Evolutionary conservation across 2,113 vertebrate species (phyloP), one percentile per base, ranked within the genome.

Genomic region (Pogona vitticeps): DNA sequence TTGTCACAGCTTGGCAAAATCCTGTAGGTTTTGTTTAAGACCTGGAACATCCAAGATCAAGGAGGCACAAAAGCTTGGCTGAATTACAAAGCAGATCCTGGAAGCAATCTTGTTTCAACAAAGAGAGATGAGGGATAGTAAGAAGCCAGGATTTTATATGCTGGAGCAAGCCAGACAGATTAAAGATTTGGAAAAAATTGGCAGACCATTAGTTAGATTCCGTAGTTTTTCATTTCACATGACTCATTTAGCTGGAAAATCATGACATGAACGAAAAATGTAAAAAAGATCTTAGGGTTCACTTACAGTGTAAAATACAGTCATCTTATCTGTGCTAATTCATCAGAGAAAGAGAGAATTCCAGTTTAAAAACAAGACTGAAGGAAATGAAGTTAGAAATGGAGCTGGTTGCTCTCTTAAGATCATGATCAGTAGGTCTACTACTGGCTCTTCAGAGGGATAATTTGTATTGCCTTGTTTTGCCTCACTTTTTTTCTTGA

Each of bases 61-160:
- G 77, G 63, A 56, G 75, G 77, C 58, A 18, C 65, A 79, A 83
- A 83, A 15, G 14, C 33, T 23, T 78, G 36, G 70, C 85, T 26
- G 59, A 73, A 61, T 73, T 61, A 18, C 85, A 80, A 73, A 86
- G 68, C 10, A 63, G 68, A 61, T 72, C 67, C 56, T 80, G 56
- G 77, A 65, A 86, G 59, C 77, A 81, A 28, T 65, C 40, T 63
- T 80, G 33, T 5, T 65, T 58, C 70, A 81, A 28, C 7, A 86
- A 71, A 79, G 52, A 71, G 8, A 21, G 63, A 78, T 52, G 36
- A 70, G 31, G 40, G 21, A 33, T 26, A 73, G 40, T 31, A 81
- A 78, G 38, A 86, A 65, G 58, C 58, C 70, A 63, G 56, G 28
- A 63, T 17, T 28, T 61, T 63, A 63, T 38, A 59, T 28, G 20